Base-by-base conservation (phyloP, 1,140 invertebrate species). In the Daktulosphaira vitifoliae region DNA sequence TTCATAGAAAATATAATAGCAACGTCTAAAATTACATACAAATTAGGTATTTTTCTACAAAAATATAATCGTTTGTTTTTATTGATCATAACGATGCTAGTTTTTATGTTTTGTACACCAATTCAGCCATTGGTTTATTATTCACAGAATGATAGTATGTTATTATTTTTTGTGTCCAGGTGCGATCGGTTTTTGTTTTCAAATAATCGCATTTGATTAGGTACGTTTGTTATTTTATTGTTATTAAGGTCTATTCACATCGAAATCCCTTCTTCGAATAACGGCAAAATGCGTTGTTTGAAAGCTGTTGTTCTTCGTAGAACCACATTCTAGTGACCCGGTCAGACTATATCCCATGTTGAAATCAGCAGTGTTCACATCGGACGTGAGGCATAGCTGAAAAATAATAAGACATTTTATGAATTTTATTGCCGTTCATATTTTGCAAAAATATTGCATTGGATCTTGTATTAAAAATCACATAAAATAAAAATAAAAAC, bases 341-440 rank as follows among this genome's bases (percentile, higher is more conserved):
- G 88, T 90, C 81, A 92, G 87, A 70, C 86, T 87, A 76, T 91
- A 90, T 33, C 88, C 88, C 82, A 89, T 88, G 74, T 90, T 89
- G 78, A 89, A 89, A 74, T 92, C 89, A 38, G 86, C 82, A 70
- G 83, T 83, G 46, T 83, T 83, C 52, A 89, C 84, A 72, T 88
- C 85, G 64, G 86, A 86, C 39, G 86, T 88, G 71, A 89, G 80
- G 73, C 82, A 82, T 74, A 89, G 76, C 83, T 85, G 78, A 68
- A 66, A 70, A 72, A n/a, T n/a, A 62, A 69, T 56, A 54, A 59
- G 66, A 69, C 9, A 20, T 65, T 68, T n/a, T 18, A 33, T 33
- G 11, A 33, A 33, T 33, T 33, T 5, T 33, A 33, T 33, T 33
- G n/a, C n/a, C n/a, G n/a, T n/a, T n/a, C n/a, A n/a, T n/a, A n/a